These are phyloP conservation scores for Steatornis caripensis DNA, from an alignment of 2,113 vertebrate species.

Conservation along the genomic window DNA sequence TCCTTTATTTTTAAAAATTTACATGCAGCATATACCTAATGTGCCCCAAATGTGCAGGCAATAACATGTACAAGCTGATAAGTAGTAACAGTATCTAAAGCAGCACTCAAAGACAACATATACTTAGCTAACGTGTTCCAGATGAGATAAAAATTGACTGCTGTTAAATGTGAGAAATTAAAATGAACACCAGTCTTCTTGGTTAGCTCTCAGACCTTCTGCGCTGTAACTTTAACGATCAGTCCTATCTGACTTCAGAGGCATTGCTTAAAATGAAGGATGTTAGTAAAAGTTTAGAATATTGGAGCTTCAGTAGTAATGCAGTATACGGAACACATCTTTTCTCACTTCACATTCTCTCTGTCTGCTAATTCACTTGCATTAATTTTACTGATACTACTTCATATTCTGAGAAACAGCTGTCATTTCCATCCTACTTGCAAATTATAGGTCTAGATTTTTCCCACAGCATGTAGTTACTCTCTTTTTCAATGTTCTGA, in stretches of 20 bases:
- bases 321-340: background rate
- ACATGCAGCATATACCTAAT: fast-evolving
- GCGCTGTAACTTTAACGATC: background rate
- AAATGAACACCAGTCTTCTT: background rate
- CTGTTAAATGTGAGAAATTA: background rate
- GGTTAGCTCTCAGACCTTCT: background rate
- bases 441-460: background rate
- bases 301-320: background rate
- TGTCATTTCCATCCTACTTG: background rate
- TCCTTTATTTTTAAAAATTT: background rate
- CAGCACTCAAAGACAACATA: background rate
- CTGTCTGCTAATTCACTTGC: background rate
- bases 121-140: background rate
- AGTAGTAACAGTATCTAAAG: background rate
- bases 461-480: background rate
- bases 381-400: background rate
- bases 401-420: background rate
- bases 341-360: background rate
- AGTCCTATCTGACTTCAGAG: background rate
- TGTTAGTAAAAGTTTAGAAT: background rate
- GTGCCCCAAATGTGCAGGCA: background rate
- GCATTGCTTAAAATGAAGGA: background rate
- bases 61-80: background rate
- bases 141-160: background rate
- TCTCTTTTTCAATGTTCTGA: background rate